A percentile compares a stretch with the other conserved stretches of the same genome.
Conservation (phyloP, 2,888 invertebrate species). For the Tyria jacobaeae region DNA sequence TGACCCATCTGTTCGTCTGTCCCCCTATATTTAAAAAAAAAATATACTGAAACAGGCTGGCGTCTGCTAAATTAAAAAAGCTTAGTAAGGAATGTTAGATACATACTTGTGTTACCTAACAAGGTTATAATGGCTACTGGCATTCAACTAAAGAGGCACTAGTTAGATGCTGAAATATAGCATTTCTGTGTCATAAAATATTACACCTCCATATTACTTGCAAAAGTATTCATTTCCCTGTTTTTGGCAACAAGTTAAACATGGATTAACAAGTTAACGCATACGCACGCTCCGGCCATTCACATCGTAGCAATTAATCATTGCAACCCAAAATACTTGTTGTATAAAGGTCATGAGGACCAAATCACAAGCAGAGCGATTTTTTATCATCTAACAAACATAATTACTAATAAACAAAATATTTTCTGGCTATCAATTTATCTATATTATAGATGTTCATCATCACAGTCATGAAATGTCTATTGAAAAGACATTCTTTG, state of each 20-base stretch:
- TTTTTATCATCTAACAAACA: not conserved
- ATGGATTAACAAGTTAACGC: constrained; percentile 17
- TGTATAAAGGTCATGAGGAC: constrained; percentile 43
- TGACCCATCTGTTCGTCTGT: too few relatives aligned
- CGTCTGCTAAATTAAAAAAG: too few relatives aligned
- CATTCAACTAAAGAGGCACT: not conserved
- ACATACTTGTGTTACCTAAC: too few relatives aligned
- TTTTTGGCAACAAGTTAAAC: constrained; percentile 25
- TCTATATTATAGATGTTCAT: too few relatives aligned
- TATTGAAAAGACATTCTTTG: too few relatives aligned
- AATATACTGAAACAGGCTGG: too few relatives aligned
- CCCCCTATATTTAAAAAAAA: too few relatives aligned
- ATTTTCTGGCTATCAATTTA: too few relatives aligned
- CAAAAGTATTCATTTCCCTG: constrained; percentile 14
- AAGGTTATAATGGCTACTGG: too few relatives aligned
- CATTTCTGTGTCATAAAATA: not conserved
- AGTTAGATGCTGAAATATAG: not conserved
- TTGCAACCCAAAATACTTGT: constrained; percentile 53
- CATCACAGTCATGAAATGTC: too few relatives aligned
- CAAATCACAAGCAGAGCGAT: constrained; percentile 31
- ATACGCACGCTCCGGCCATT: constrained; percentile 34
- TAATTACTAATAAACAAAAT: too few relatives aligned
- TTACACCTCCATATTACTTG: not conserved
- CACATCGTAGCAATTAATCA: constrained; percentile 59
- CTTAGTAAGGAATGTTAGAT: too few relatives aligned